Base-by-base conservation (phyloP, 2,113 vertebrate species). In the Tachysurus vachellii region DNA sequence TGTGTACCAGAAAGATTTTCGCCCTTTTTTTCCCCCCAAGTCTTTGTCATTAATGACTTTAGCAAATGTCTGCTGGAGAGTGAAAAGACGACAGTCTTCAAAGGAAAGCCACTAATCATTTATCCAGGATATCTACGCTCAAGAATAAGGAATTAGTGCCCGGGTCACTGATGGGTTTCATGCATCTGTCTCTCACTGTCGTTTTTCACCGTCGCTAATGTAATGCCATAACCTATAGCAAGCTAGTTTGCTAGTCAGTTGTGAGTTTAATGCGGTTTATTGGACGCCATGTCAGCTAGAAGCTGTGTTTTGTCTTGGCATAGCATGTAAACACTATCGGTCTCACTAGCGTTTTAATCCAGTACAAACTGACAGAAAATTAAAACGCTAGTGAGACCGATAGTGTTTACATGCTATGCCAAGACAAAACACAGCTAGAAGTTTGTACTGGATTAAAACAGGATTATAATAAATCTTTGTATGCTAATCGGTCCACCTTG, bases 1-100 rank as follows among this genome's bases (percentile, higher is more conserved):
- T 95, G 92, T 95, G 94, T 94, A 94, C 93, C 93, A 93, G 90
- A 94, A 93, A 94, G 92, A 94, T 92, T 93, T 94, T 92, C 11
- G 31, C 90, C 88, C 93, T 94, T 93, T 89, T 91, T 91, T 92
- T 92, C 87, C 87, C 75, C 71, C 16, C 26, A 17, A 94, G 92
- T 93, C 91, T 94, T 95, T 94, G 94, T 95, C 94, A 95, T 95
- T 95, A 95, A 96, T 96, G 95, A 95, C 94, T 95, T 95, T 94
- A 94, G 93, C 95, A 95, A 94, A 95, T 95, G 95, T 94, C 91
- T 93, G 91, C 92, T 90, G 90, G 77, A 87, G 89, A 94, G 91
- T 92, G 90, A 94, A 93, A 90, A 91, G 90, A 86, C 89, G 88
- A 84, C 90, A 88, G 91, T 92, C 94, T 94, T 96, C 92, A 94